Percentiles rank a stretch among this genome's conserved stretches.
Evolutionary conservation across 2,113 vertebrate genomes (phyloP).

Genomic region (Gnathonemus longibarbis): DNA sequence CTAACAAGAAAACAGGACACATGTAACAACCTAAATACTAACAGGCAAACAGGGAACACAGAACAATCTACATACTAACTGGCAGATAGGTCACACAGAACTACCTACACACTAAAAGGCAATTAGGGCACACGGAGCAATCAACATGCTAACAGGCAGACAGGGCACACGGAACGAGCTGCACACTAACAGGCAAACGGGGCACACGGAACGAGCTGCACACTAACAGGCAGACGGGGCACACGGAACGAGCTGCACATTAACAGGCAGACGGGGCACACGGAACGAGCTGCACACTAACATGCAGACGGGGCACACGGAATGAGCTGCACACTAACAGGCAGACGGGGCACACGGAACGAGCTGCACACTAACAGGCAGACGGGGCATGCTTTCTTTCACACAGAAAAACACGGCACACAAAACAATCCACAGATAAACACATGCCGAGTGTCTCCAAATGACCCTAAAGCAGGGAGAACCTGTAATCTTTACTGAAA

Average conservation of each 20-base stretch:
- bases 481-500: constrained; percentile 8
- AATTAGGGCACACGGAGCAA: not conserved
- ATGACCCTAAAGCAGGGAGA: not conserved
- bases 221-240: not conserved
- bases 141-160: not conserved
- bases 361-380: not conserved
- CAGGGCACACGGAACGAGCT: not conserved
- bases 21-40: not conserved
- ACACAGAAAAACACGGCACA: not conserved
- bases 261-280: not conserved
- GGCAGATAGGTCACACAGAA: not conserved
- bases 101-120: not conserved
- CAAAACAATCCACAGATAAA: not conserved
- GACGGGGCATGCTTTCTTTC: not conserved
- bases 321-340: not conserved
- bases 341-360: not conserved
- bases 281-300: not conserved
- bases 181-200: not conserved
- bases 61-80: not conserved
- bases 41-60: not conserved
- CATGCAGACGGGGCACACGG: not conserved
- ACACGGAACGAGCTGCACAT: not conserved
- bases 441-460: not conserved
- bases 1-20: not conserved
- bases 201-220: not conserved